Evolutionary conservation across 1,140 invertebrate genomes (phyloP), one percentile per base, ranked within the genome.

Genomic region (Pogonomyrmex californicus): DNA sequence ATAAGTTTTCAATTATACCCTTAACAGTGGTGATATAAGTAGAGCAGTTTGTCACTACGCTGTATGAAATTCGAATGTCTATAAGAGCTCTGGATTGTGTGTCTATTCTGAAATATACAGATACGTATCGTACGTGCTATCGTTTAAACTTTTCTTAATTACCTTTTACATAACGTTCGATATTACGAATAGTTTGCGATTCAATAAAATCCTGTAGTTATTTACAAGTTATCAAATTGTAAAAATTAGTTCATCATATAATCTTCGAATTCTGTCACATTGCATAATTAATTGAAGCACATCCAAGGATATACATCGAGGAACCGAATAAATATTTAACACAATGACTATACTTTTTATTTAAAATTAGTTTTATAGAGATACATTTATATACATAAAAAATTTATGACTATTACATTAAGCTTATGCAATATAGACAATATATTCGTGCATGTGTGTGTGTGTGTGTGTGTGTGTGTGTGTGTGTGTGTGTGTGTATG

Each of bases 351-450:
- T 94, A 94, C 70, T 93, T 94, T 94, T 94, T 94, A 94, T 94
- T 95, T 94, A 93, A 94, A 94, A 92, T 94, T 93, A 93, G 91
- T 94, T 94, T 23, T 94, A 94, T 88, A 23, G 87, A 93, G 90
- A 91, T 94, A 94, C 93, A 94, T 94, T 93, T 94, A 94, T 94
- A 94, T 94, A 94, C 93, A 94, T 94, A 95, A 94, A 95, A 95
- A 94, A 94, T 93, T 92, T 94, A 92, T 93, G 90, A 93, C 92
- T 92, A 89, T 93, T 93, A 93, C 91, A 92, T 91, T 93, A 92
- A 93, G 85, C 91, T 90, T 92, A 91, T 86, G 79, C 75, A 87
- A 87, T 91, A 89, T 87, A 88, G 85, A 91, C 90, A 88, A 65
- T 78, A 91, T 87, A 85, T 85, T 91, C 90, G 91, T 91, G 91